Evolutionary conservation across 2,797 vertebrate species (phyloP).

Genomic region (Oceanodroma leucorhoa): DNA sequence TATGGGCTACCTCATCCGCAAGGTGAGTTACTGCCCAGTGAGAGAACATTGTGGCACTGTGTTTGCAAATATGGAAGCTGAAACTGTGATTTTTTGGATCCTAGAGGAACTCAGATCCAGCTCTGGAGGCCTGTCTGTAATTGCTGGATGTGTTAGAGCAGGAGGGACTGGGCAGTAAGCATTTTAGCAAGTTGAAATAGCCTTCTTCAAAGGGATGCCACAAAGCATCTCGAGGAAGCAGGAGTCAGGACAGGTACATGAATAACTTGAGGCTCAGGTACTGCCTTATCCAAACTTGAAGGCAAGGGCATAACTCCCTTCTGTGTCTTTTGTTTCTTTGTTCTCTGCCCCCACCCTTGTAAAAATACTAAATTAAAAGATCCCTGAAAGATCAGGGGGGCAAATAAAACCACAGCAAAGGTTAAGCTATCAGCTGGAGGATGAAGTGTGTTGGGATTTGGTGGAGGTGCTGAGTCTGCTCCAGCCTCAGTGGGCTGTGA

Average conservation of each 20-base stretch:
- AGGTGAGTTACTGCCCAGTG: not conserved
- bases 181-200: not conserved
- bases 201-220: not conserved
- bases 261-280: not conserved
- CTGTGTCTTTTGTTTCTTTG: not conserved
- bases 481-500: not conserved
- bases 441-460: not conserved
- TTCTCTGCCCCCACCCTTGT: not conserved
- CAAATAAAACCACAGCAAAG: not conserved
- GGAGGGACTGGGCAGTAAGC: not conserved
- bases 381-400: not conserved
- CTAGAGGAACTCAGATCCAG: not conserved
- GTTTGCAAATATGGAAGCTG: not conserved
- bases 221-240: not conserved
- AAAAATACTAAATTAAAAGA: not conserved
- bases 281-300: not conserved
- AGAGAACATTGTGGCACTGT: not conserved
- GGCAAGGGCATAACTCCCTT: not conserved
- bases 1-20: not conserved
- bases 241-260: not conserved
- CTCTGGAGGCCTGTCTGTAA: not conserved
- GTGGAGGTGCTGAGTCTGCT: not conserved
- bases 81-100: not conserved
- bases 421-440: not conserved
- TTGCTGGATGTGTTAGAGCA: not conserved